Percentiles rank a stretch among this genome's conserved stretches.
Evolutionary conservation across 2,888 invertebrate species (phyloP).

Genomic region (Conomelus anceps): DNA sequence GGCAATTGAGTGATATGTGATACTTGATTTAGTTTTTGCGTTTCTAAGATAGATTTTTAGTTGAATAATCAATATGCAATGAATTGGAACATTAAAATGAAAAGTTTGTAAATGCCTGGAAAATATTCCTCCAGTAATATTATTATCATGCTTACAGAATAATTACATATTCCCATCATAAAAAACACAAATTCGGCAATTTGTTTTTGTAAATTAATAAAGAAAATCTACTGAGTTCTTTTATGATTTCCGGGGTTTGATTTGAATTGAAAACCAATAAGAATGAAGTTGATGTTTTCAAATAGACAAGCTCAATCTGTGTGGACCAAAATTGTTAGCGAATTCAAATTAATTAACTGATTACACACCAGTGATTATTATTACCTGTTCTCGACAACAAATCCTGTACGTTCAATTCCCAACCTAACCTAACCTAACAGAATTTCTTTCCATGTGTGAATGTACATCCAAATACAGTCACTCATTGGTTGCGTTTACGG

Average conservation of each 20-base stretch:
- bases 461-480: no score
- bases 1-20: neutral
- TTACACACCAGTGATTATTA: neutral
- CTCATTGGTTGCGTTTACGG: no score
- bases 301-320: constrained; percentile 13
- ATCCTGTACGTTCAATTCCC: neutral
- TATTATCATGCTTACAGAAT: no score
- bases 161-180: no score
- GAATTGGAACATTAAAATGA: neutral
- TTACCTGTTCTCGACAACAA: neutral
- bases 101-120: neutral
- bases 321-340: constrained; percentile 11
- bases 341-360: neutral
- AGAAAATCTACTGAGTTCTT: no score
- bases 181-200: no score
- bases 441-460: no score
- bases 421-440: no score
- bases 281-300: neutral
- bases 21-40: neutral
- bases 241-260: no score
- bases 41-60: neutral
- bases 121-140: neutral
- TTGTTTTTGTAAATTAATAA: no score
- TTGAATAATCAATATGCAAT: neutral
- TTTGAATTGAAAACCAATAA: neutral